Conservation (phyloP, 2,113 vertebrate species). For the Gadus chalcogrammus region DNA sequence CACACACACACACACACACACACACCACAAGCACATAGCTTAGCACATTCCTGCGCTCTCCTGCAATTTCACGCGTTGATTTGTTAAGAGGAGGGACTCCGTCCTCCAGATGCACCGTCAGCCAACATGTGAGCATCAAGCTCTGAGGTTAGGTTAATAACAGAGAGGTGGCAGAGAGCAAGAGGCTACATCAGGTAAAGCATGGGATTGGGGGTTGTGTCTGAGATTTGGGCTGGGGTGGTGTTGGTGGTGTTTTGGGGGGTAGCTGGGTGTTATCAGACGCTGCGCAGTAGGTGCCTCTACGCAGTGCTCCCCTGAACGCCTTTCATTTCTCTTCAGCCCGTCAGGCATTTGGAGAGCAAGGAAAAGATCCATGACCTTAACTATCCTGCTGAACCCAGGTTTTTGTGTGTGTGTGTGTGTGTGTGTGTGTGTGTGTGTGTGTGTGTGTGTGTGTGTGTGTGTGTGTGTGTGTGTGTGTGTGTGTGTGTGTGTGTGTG, state of each 20-base stretch:
- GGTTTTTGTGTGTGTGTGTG: conserved; percentile 13
- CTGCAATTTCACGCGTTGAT: too few relatives aligned
- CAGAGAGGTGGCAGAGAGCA: too few relatives aligned
- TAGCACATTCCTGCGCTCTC: too few relatives aligned
- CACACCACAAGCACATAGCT: too few relatives aligned
- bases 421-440: conserved; percentile 25
- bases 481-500: conserved; percentile 28
- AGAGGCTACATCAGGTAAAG: too few relatives aligned
- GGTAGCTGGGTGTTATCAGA: conserved; percentile 51
- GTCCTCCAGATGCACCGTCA: too few relatives aligned
- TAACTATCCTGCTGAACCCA: conserved; percentile 19
- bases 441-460: conserved; percentile 22
- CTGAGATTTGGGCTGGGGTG: not conserved
- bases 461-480: conserved; percentile 15
- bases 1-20: not conserved
- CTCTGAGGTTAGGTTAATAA: too few relatives aligned
- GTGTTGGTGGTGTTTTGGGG: conserved; percentile 23
- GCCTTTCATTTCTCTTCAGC: conserved; percentile 44
- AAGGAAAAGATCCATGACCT: conserved; percentile 35
- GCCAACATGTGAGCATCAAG: too few relatives aligned
- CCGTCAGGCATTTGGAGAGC: conserved; percentile 33
- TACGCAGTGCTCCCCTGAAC: conserved; percentile 24
- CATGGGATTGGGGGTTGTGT: not conserved
- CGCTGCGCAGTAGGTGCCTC: conserved; percentile 43
- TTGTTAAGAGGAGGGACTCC: too few relatives aligned